Evolutionary conservation across 2,888 invertebrate genomes (phyloP), one percentile per base, ranked within the genome.

Genomic region (Girardia tigrina): DNA sequence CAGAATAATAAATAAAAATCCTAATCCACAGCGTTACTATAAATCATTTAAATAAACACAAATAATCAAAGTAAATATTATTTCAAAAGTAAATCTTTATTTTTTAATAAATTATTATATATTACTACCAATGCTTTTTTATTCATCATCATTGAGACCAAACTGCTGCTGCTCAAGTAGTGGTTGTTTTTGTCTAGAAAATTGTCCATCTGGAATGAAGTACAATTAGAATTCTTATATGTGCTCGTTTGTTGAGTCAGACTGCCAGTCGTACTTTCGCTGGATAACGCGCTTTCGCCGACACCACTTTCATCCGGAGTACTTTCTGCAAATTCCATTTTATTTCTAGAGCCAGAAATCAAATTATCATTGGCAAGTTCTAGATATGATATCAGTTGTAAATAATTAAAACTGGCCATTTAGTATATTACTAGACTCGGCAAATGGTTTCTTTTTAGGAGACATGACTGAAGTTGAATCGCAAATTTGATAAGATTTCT

Each of bases 241-340:
- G 56, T 56, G n/a, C 23, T 56, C n/a, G 56, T 56, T 56, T 56
- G 56, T n/a, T 56, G 56, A 23, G 56, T 56, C 23, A 56, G 23
- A 56, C 56, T 56, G 23, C 56, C 56, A 23, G 56, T 56, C 28
- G 69, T 69, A 75, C 75, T 75, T 26, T 71, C 75, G 29, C 70
- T 75, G 1, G 75, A 75, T n/a, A 75, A 27, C 16, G 27, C 70
- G 26, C 75, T 75, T 26, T 75, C 75, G 20, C 75, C 75, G 1
- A 75, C 71, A n/a, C 75, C 75, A 23, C 75, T 75, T 26, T 75
- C 75, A 23, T 75, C 75, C 16, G 75, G 75, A 26, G 75, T 75
- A 20, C 42, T 42, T 72, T 56, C 56, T 56, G n/a, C 56, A 16
- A 56, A 56, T 56, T 56, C 56, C 6, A 56, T n/a, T n/a, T 56